A percentile compares a stretch with the other conserved stretches of the same genome.
Conservation (phyloP, 1,140 invertebrate genomes). For the Lepidurus couesii region DNA sequence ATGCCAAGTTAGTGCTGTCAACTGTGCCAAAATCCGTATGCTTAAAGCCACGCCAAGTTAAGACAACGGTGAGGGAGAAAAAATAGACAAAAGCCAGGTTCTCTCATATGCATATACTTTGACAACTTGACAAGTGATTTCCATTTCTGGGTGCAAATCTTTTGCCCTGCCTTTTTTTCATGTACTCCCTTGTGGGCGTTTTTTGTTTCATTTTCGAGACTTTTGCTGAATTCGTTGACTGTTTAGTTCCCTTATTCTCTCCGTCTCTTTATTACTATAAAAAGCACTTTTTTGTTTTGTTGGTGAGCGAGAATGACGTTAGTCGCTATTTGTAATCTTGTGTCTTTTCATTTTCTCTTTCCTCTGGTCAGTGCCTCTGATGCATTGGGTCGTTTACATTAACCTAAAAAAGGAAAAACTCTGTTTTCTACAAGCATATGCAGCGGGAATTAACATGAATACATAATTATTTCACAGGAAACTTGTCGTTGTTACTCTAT, state of each 20-base stretch:
- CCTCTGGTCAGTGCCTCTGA: background rate
- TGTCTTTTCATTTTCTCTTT: background rate
- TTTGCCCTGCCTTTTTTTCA: background rate
- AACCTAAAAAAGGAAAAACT: background rate
- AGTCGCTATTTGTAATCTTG: background rate
- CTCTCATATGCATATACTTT: background rate
- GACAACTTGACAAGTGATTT: slow-evolving; percentile 16
- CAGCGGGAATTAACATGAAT: background rate
- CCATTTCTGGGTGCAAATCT: background rate
- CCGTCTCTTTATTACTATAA: background rate
- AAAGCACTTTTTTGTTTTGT: background rate
- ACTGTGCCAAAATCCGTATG: slow-evolving; percentile 13
- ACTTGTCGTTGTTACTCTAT: background rate
- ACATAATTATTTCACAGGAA: background rate
- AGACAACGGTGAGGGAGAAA: background rate
- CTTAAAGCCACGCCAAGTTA: background rate
- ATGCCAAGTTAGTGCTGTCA: background rate
- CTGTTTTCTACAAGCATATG: slow-evolving; percentile 10
- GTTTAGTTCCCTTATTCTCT: background rate
- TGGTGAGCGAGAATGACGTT: background rate
- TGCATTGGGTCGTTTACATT: background rate
- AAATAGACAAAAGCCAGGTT: background rate
- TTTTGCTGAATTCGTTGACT: background rate
- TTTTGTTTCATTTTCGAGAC: background rate
- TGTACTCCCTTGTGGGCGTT: background rate